Percentiles rank a stretch among this genome's conserved stretches.
Conservation (phyloP, 1,140 invertebrate species). For the Lasaia peninsularis region DNA sequence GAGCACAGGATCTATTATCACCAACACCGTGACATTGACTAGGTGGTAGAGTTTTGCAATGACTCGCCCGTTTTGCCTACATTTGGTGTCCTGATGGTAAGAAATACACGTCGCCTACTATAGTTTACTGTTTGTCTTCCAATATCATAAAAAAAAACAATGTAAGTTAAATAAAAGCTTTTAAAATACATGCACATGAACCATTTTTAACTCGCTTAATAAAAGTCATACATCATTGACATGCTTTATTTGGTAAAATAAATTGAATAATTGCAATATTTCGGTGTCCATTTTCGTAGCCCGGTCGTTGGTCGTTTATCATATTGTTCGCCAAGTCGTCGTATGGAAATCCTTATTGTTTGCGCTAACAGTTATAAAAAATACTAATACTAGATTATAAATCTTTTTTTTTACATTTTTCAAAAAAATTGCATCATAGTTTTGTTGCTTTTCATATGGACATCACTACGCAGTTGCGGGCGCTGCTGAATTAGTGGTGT, state of each 20-base stretch:
- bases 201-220: background rate
- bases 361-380: conserved; percentile 17
- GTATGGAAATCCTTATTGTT: background rate
- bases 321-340: background rate
- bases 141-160: too few relatives aligned
- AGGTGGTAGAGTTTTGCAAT: too few relatives aligned
- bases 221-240: background rate
- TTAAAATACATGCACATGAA: too few relatives aligned
- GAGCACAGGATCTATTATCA: too few relatives aligned
- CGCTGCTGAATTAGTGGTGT: conserved; percentile 49
- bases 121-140: too few relatives aligned
- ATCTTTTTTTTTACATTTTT: conserved; percentile 6
- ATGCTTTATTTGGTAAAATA: conserved; percentile 8
- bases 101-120: too few relatives aligned
- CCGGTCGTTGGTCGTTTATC: background rate
- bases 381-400: background rate
- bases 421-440: background rate
- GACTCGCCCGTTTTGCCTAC: too few relatives aligned
- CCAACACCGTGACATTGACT: too few relatives aligned
- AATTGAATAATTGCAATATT: background rate
- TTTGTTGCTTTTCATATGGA: background rate
- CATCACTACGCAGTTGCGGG: conserved; percentile 28
- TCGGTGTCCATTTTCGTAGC: conserved; percentile 12
- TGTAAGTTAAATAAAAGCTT: too few relatives aligned
- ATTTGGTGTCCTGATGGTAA: too few relatives aligned